These are phyloP conservation scores for Gryllus longicercus DNA, from an alignment of 2,888 invertebrate genomes.

Conservation along the genomic window DNA sequence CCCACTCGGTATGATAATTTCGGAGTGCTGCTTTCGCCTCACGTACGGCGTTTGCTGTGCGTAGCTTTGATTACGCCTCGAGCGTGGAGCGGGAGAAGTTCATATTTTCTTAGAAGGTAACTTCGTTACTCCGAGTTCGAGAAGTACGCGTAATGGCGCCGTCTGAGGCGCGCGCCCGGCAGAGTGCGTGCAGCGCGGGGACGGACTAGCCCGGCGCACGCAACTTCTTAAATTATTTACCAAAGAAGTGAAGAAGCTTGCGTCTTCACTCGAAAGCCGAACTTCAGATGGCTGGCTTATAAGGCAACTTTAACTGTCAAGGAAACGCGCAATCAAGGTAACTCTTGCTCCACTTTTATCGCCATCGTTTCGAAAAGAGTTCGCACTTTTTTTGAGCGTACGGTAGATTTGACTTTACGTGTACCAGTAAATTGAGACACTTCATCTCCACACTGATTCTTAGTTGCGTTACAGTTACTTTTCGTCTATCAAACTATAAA, in stretches of 20 bases:
- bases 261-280: neutral
- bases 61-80: too few species aligned
- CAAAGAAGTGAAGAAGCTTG: neutral
- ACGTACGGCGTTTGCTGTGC: too few species aligned
- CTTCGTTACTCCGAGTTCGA: neutral
- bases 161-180: neutral
- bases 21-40: too few species aligned
- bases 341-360: constrained; percentile 5
- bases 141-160: neutral
- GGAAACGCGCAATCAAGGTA: neutral
- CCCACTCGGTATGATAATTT: too few species aligned
- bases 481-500: too few species aligned
- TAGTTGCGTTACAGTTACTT: too few species aligned
- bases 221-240: constrained; percentile 7
- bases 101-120: too few species aligned
- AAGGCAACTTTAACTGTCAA: constrained; percentile 4
- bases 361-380: neutral
- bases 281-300: neutral
- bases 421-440: too few species aligned
- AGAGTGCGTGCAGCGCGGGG: neutral
- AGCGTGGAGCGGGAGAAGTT: too few species aligned
- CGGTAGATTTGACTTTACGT: too few species aligned
- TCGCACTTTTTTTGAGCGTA: neutral
- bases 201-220: neutral
- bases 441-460: too few species aligned